Percentiles rank a stretch among this genome's conserved stretches.
These are phyloP conservation scores for Cephalopterus ornatus DNA, from an alignment of 2,113 vertebrate species.

Conservation along the genomic window DNA sequence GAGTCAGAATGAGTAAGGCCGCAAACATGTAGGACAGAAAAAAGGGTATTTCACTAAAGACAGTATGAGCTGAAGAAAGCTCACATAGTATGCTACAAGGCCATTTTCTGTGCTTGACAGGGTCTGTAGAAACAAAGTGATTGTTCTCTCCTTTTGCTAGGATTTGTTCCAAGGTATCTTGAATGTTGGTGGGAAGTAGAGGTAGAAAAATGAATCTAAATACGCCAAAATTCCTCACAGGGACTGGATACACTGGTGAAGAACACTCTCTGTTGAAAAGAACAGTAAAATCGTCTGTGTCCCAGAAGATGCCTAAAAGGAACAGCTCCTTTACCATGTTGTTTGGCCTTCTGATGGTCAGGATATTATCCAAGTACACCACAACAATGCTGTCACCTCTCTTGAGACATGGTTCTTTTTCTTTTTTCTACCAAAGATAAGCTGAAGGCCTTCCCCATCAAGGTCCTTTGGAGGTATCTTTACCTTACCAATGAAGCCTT, in stretches of 20 bases:
- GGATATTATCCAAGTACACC: background rate
- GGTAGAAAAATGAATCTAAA: background rate
- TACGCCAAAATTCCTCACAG: background rate
- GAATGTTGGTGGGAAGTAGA: background rate
- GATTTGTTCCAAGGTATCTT: background rate
- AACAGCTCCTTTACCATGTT: background rate
- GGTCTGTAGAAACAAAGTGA: background rate
- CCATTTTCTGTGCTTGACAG: background rate
- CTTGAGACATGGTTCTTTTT: background rate
- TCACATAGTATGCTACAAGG: background rate
- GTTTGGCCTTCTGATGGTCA: background rate
- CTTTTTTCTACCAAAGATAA: background rate
- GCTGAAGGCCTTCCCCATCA: background rate
- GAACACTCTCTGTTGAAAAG: background rate
- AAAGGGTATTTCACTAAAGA: background rate
- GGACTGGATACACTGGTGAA: background rate
- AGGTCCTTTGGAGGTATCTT: background rate
- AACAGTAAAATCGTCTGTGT: background rate
- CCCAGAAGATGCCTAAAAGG: background rate
- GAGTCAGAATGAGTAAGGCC: background rate
- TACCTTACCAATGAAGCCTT: background rate
- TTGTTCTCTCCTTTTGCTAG: background rate
- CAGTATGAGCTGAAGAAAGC: background rate
- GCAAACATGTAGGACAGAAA: background rate
- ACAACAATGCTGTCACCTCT: background rate